phyloP scores from a whole-genome alignment of 2,888 invertebrate genomes.

The Metallyticus violacea region DNA sequence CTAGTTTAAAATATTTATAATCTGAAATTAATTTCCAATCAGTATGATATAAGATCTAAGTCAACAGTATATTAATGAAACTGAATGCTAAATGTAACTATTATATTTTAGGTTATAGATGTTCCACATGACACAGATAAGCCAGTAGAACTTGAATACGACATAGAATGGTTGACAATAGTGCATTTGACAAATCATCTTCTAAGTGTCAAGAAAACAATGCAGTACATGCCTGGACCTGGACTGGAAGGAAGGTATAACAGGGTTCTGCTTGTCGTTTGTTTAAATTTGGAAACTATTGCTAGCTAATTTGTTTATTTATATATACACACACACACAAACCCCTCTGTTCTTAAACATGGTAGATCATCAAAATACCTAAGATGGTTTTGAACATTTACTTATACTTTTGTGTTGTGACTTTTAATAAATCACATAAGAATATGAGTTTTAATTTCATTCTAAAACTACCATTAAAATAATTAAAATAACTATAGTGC shows the following conservation, averaged over 20 bases:
- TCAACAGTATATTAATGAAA: not conserved
- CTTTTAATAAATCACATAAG: no score
- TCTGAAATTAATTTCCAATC: no score
- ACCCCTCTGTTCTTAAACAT: no score
- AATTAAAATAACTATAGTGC: no score
- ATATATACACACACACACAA: no score
- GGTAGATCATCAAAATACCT: no score
- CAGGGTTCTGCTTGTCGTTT: not conserved
- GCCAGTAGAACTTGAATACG: constrained; percentile 64
- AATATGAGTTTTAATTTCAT: no score
- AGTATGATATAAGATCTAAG: not conserved
- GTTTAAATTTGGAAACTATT: not conserved
- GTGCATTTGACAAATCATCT: constrained; percentile 87
- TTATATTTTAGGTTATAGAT: constrained; percentile 75
- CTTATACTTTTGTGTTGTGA: no score
- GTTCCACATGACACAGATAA: constrained; percentile 56
- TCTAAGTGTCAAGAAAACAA: constrained; percentile 64
- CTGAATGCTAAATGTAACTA: constrained; percentile 15
- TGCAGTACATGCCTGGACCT: constrained; percentile 80
- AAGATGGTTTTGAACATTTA: no score
- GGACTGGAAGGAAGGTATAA: constrained; percentile 63
- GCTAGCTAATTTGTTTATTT: not conserved
- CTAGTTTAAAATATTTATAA: no score
- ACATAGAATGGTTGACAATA: constrained; percentile 92
- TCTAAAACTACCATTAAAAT: no score